phyloP scores from a whole-genome alignment of 2,888 invertebrate species.

The Quadroppia sp. region DNA sequence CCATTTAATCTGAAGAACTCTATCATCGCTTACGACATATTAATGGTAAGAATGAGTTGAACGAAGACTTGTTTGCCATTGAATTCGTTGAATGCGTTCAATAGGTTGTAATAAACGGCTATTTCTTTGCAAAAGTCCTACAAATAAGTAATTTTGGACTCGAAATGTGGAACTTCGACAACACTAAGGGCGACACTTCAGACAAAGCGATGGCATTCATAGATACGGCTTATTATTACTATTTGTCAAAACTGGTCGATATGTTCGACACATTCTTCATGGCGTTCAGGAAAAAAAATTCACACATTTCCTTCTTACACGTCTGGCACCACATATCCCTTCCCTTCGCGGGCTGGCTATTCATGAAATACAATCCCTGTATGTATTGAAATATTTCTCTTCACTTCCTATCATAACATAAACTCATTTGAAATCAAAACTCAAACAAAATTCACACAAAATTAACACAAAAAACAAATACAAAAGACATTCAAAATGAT shows the following conservation, averaged over 20 bases:
- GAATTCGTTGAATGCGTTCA: not conserved
- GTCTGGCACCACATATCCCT: constrained; percentile 42
- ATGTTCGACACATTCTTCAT: constrained; percentile 42
- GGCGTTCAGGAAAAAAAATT: constrained; percentile 39
- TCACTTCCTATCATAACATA: not conserved
- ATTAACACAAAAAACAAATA: no score
- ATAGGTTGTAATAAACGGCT: constrained; percentile 39
- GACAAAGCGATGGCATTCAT: constrained; percentile 35
- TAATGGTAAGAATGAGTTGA: constrained; percentile 35
- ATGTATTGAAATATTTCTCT: not conserved
- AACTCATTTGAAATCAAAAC: no score
- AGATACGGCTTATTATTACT: constrained; percentile 37
- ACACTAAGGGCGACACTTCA: constrained; percentile 32
- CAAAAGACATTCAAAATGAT: no score
- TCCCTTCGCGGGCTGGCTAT: constrained; percentile 38
- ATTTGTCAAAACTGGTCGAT: constrained; percentile 40
- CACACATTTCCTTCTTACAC: constrained; percentile 42
- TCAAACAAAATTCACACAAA: no score
- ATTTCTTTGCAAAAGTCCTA: constrained; percentile 29
- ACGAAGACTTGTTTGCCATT: not conserved
- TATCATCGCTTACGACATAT: constrained; percentile 37
- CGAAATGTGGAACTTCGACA: constrained; percentile 37
- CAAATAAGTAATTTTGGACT: constrained; percentile 31
- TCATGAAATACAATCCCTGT: constrained; percentile 42
- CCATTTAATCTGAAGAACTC: constrained; percentile 37